phyloP scores from a whole-genome alignment of 1,140 invertebrate species.

The Andricus grossulariae region DNA sequence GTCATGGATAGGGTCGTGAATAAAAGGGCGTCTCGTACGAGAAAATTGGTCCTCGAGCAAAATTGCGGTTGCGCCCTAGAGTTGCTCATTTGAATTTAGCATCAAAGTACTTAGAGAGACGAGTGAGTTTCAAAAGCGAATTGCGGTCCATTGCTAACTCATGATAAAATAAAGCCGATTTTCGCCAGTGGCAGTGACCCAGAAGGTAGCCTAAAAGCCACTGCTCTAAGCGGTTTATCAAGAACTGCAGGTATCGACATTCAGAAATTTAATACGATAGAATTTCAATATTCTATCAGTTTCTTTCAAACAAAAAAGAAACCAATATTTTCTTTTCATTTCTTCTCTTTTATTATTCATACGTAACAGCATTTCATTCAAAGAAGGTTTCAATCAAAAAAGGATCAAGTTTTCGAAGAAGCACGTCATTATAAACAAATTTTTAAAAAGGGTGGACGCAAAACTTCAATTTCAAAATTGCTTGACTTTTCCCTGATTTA shows the following conservation, averaged over 20 bases:
- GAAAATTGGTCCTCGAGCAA: slow-evolving; percentile 16
- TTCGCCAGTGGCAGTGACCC: not conserved
- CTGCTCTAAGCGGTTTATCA: slow-evolving; percentile 15
- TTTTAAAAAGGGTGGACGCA: too few species aligned
- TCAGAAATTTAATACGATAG: not conserved
- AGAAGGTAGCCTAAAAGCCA: not conserved
- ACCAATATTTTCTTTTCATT: not conserved
- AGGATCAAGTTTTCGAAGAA: too few species aligned
- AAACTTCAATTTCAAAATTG: too few species aligned
- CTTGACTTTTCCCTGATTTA: too few species aligned
- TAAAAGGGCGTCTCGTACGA: slow-evolving; percentile 9
- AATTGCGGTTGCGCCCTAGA: slow-evolving; percentile 7
- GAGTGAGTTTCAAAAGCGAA: slow-evolving; percentile 23
- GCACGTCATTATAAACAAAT: too few species aligned
- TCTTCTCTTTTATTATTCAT: too few species aligned
- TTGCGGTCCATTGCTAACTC: slow-evolving; percentile 27
- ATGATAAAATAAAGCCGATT: slow-evolving; percentile 31
- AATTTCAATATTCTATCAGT: slow-evolving; percentile 18
- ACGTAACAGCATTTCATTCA: too few species aligned
- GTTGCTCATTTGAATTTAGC: slow-evolving; percentile 23
- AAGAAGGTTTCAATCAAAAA: too few species aligned
- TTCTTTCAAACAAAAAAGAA: not conserved
- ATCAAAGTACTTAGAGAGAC: not conserved
- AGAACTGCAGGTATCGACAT: slow-evolving; percentile 5
- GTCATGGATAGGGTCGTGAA: slow-evolving; percentile 17